These are phyloP conservation scores for Diadromus collaris DNA, from an alignment of 2,888 invertebrate species.

Conservation along the genomic window DNA sequence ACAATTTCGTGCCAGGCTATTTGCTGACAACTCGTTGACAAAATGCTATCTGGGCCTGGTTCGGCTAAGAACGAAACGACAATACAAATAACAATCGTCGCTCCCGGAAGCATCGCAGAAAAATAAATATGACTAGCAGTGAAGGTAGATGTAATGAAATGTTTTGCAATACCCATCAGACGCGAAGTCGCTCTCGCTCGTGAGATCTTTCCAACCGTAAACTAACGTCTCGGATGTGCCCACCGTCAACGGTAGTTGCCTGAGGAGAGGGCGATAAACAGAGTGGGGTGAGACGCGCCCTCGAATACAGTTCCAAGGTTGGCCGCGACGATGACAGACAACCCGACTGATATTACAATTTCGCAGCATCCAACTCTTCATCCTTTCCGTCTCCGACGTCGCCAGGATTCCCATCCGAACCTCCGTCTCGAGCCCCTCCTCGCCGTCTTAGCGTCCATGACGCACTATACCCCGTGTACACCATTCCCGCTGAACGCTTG, in stretches of 20 bases:
- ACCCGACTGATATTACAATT: conserved; percentile 13
- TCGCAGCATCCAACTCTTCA: conserved; percentile 4
- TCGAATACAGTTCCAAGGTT: not conserved
- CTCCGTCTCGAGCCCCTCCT: not conserved
- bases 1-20: too few species aligned
- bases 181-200: not conserved
- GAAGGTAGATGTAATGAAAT: conserved; percentile 1
- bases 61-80: not conserved
- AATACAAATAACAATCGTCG: not conserved
- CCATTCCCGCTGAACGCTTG: conserved; percentile 17
- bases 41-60: not conserved
- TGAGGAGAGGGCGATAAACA: not conserved
- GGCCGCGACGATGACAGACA: conserved; percentile 5
- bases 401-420: not conserved
- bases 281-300: not conserved
- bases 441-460: conserved; percentile 15
- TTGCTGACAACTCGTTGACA: too few species aligned
- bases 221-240: not conserved
- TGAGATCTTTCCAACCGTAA: not conserved
- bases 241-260: not conserved
- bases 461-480: conserved; percentile 18
- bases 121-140: not conserved
- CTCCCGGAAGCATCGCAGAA: not conserved
- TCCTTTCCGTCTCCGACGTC: not conserved
- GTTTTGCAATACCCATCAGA: conserved; percentile 8